These are phyloP conservation scores for Listronotus oregonensis DNA, from an alignment of 1,140 invertebrate genomes.

Conservation along the genomic window DNA sequence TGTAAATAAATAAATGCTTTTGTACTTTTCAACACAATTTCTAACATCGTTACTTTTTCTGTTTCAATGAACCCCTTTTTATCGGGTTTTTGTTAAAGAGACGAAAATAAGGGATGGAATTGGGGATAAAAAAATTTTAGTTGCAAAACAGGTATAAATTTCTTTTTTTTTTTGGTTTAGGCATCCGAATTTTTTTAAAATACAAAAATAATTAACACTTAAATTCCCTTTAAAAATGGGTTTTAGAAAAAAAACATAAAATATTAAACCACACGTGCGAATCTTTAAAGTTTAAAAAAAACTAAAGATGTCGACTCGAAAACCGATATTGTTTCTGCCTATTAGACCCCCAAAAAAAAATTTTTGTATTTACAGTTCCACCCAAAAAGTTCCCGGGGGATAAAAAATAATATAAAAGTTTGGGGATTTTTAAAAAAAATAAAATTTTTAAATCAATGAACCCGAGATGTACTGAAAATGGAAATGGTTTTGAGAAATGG, in stretches of 20 bases:
- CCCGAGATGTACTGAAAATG: constrained; percentile 17
- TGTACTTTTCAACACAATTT: constrained; percentile 80
- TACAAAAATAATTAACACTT: neutral
- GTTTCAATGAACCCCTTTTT: constrained; percentile 89
- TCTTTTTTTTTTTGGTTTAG: constrained; percentile 90
- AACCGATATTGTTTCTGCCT: too few relatives aligned
- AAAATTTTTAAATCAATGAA: constrained; percentile 10
- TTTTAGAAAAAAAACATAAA: neutral
- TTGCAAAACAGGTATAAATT: constrained; percentile 66
- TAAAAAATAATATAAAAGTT: too few relatives aligned
- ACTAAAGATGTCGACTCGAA: neutral
- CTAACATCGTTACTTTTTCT: constrained; percentile 88
- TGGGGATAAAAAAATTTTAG: constrained; percentile 32
- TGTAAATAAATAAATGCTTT: constrained; percentile 87
- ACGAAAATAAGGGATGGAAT: constrained; percentile 64
- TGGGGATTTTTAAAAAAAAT: neutral
- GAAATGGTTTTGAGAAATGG: constrained; percentile 10
- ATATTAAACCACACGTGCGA: neutral
- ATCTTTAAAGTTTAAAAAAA: neutral
- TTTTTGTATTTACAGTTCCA: too few relatives aligned
- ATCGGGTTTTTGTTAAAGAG: constrained; percentile 91
- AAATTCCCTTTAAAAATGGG: neutral
- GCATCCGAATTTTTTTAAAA: constrained; percentile 68
- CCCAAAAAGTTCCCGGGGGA: too few relatives aligned
- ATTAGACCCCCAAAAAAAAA: too few relatives aligned